These are phyloP conservation scores for Megalopta genalis DNA, from an alignment of 1,140 invertebrate genomes.

Conservation along the genomic window DNA sequence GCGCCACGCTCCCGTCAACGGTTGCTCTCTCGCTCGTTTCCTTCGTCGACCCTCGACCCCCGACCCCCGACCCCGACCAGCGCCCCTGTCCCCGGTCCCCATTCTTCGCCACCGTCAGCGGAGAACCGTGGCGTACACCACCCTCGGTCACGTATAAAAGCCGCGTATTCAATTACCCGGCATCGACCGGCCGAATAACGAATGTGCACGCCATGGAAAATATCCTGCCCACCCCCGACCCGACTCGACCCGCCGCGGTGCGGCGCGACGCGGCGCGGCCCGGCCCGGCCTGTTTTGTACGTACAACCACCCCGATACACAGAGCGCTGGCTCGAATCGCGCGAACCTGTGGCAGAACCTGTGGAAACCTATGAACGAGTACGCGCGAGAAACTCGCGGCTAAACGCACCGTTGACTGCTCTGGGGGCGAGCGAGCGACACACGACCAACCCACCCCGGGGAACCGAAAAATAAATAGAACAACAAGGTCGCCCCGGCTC, in stretches of 20 bases:
- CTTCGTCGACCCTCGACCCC: not conserved
- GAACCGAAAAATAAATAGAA: constrained; percentile 7
- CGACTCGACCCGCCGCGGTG: no score
- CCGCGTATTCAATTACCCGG: constrained; percentile 72
- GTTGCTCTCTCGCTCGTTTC: not conserved
- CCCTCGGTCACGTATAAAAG: constrained; percentile 64
- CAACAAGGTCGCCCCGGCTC: not conserved
- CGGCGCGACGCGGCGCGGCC: no score
- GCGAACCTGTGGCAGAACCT: no score
- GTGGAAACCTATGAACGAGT: no score
- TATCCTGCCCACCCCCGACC: constrained; percentile 48
- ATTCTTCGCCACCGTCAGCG: constrained; percentile 9
- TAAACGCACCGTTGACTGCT: no score
- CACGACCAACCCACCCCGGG: not conserved
- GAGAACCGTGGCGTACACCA: constrained; percentile 45
- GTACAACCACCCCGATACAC: no score
- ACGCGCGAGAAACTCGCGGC: no score
- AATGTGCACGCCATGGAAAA: constrained; percentile 69
- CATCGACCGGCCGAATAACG: constrained; percentile 70
- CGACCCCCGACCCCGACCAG: not conserved
- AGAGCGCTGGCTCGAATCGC: no score
- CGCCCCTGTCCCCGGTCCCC: not conserved
- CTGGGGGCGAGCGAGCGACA: no score
- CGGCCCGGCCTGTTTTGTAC: no score
- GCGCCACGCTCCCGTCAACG: not conserved